Base-by-base conservation (phyloP, 2,888 invertebrate genomes). In the Alitta virens region DNA sequence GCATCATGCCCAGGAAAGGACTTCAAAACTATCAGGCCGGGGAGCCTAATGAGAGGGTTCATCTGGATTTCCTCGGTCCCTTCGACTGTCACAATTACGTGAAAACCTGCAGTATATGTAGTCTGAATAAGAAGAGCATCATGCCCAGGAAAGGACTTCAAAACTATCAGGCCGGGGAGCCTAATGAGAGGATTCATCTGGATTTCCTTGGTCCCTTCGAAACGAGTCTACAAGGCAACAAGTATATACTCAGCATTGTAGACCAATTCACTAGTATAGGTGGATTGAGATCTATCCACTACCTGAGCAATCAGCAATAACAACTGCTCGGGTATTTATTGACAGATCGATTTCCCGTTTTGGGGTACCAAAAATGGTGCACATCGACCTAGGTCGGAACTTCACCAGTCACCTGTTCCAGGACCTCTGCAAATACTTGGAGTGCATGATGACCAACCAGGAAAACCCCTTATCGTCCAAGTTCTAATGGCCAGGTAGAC, bases 151-250 rank as follows among this genome's bases (percentile, higher is more conserved):
- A 25, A 18, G 38, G 33, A 7, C n/a, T 54, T 14, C 18, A 26
- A 12, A 26, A 54, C 33, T 54, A 27, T 38, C 27, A 54, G 16
- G 54, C 18, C 5, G 54, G 33, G 7, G 33, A 16, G 5, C 54
- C 54, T 3, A 26, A 26, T 3, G 54, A 33, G n/a, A 16, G 38
- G 16, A 16, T 33, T 9, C 33, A 38, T 7, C 16, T 33, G 7
- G 54, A 54, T 18, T 26, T 54, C 27, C 54, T 54, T 54, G 54
- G 54, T 5, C 54, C 54, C 27, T 33, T 27, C 16, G 16, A n/a
- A 2, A 24, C 2, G 2, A 33, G 23, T 21, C 14, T 3, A 16
- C 16, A 5, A 27, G 38, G 54, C 14, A 54, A 27, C 16, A 33
- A 27, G 33, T 54, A 54, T n/a, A 54, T 54, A 14, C 54, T 54